phyloP scores from a whole-genome alignment of 2,113 vertebrate species.

The Strix uralensis region DNA sequence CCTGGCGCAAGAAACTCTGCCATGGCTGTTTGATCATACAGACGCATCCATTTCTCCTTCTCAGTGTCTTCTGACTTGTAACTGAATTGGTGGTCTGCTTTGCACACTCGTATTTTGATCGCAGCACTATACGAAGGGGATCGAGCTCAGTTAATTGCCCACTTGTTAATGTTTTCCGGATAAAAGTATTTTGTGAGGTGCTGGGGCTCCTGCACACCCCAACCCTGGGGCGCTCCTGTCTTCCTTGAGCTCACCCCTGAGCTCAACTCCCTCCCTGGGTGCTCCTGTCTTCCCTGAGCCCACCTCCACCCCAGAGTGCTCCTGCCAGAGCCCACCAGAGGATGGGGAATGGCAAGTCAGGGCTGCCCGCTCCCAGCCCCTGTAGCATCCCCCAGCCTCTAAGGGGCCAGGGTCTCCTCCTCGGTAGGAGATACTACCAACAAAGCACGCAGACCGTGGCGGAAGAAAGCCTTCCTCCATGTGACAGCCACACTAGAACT shows the following conservation, averaged over 20 bases:
- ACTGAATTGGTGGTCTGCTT: background rate
- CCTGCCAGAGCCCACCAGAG: background rate
- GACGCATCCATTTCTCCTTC: background rate
- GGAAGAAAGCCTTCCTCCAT: background rate
- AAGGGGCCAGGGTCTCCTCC: background rate
- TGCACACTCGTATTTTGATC: background rate
- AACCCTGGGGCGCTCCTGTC: background rate
- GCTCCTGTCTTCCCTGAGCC: background rate
- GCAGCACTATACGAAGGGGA: rapidly evolving
- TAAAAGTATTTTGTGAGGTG: background rate
- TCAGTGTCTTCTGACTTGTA: background rate
- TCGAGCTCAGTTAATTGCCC: background rate
- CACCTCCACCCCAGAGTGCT: background rate
- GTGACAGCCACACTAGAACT: background rate
- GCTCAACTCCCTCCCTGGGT: background rate
- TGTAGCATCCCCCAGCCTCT: rapidly evolving
- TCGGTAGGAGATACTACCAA: background rate
- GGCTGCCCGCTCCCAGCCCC: background rate
- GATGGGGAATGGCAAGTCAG: background rate
- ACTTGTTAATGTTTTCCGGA: background rate
- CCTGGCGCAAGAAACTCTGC: background rate
- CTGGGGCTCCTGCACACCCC: background rate
- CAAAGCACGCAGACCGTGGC: background rate
- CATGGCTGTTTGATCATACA: background rate
- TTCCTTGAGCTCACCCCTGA: background rate